Conservation (phyloP, 2,797 vertebrate species). For the Melanotaenia trifasciata region DNA sequence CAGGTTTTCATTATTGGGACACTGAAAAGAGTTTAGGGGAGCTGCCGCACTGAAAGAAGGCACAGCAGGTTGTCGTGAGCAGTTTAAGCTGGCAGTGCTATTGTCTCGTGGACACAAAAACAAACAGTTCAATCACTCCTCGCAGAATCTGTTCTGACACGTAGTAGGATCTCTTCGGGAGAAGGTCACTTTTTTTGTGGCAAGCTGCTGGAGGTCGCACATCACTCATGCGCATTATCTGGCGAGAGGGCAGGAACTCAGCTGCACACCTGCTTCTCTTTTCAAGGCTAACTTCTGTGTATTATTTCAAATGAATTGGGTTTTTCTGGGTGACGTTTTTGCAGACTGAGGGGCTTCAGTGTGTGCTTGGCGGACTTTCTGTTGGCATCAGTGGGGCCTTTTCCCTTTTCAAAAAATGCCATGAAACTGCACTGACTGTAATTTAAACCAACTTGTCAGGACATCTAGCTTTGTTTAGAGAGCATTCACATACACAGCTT, state of each 20-base stretch:
- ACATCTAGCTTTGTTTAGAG: slow-evolving; percentile 59
- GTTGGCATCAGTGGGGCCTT: slow-evolving; percentile 29
- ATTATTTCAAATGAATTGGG: slow-evolving; percentile 39
- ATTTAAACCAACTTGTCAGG: slow-evolving; percentile 59
- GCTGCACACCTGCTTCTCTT: slow-evolving; percentile 68
- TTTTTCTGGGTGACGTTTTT: slow-evolving; percentile 43
- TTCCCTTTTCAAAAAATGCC: slow-evolving; percentile 38
- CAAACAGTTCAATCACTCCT: slow-evolving; percentile 80
- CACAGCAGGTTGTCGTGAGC: slow-evolving; percentile 58
- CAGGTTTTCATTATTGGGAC: slow-evolving; percentile 59
- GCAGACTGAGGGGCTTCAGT: slow-evolving; percentile 31
- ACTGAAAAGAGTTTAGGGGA: slow-evolving; percentile 54
- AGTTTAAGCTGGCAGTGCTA: slow-evolving; percentile 53
- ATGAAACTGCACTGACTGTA: slow-evolving; percentile 34
- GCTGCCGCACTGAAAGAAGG: slow-evolving; percentile 40
- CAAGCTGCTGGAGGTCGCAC: slow-evolving; percentile 67
- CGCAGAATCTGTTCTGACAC: slow-evolving; percentile 69
- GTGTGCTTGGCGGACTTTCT: slow-evolving; percentile 6
- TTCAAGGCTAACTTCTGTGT: slow-evolving; percentile 35
- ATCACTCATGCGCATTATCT: slow-evolving; percentile 78
- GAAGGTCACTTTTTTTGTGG: slow-evolving; percentile 70
- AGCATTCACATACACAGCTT: slow-evolving; percentile 48
- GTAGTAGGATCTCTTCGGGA: slow-evolving; percentile 66
- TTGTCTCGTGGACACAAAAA: slow-evolving; percentile 69
- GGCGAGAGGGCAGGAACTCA: slow-evolving; percentile 53